phyloP scores from a whole-genome alignment of 2,797 vertebrate genomes.

The Tolypeutes matacus region DNA sequence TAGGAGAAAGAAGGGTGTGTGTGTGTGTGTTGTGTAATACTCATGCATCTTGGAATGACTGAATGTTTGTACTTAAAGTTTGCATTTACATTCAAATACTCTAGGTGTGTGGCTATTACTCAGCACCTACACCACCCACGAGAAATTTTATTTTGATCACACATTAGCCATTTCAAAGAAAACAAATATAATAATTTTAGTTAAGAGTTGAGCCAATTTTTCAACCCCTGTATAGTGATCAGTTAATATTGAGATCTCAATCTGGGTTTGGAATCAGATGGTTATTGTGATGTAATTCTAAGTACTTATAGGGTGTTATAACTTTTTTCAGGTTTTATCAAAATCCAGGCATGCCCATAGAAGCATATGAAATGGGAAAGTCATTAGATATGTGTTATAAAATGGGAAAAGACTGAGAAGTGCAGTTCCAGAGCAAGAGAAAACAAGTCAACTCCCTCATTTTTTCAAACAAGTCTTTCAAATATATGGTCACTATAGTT shows the following conservation, averaged over 20 bases:
- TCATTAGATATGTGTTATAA: conserved; percentile 6
- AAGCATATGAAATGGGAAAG: not conserved
- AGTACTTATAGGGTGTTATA: conserved; percentile 23
- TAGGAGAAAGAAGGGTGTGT: conserved; percentile 68
- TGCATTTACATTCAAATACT: conserved; percentile 76
- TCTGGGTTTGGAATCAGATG: conserved; percentile 48
- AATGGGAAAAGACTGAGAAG: conserved; percentile 40
- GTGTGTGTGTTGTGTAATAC: conserved; percentile 74
- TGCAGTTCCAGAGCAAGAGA: not conserved
- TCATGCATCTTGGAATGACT: conserved; percentile 62
- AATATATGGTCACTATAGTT: conserved; percentile 40
- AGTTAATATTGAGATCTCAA: conserved; percentile 47
- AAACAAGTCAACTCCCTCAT: conserved; percentile 31
- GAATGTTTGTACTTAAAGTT: conserved; percentile 68
- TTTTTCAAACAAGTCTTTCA: conserved; percentile 49
- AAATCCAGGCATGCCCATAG: conserved; percentile 17
- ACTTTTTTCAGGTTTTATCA: conserved; percentile 55
- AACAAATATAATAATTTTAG: conserved; percentile 78
- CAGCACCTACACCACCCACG: conserved; percentile 83
- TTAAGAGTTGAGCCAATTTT: conserved; percentile 79
- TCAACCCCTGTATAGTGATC: conserved; percentile 51
- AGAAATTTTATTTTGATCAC: conserved; percentile 81
- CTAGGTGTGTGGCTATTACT: conserved; percentile 85
- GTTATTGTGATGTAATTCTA: conserved; percentile 42
- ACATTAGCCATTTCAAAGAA: conserved; percentile 78